Base-by-base conservation (phyloP, 2,888 invertebrate species). In the Rhodophaea formosa region DNA sequence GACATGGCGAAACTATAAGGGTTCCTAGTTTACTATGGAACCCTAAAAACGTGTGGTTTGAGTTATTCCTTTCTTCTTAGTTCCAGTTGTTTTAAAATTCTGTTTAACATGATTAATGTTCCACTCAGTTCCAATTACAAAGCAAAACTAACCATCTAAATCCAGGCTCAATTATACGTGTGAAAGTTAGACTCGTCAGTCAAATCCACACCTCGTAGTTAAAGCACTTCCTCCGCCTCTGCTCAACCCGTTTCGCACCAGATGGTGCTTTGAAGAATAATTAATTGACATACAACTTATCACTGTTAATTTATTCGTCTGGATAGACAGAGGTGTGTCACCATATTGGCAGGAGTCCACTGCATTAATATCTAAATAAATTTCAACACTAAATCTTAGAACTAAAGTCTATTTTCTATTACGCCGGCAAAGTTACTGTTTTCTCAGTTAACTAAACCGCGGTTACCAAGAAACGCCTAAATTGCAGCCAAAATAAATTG, bases 201-300 rank as follows among this genome's bases (percentile, higher is more conserved):
- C 39, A 55, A 45, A 55, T 55, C 45, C 54, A 45, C 54, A 45
- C 32, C 14, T 54, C 54, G 10, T 43, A 53, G 47, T 49, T 49
- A 49, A 46, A n/a, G 23, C 64, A 74, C 77, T 84, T 88, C 86
- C 84, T 84, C 5, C 5, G 23, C 23, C 72, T 72, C 73, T 64
- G 47, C 74, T 71, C 76, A 70, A 70, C 73, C 72, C 72, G 69
- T 72, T 71, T 77, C 77, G 70, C 77, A 81, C 88, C 89, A 91
- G 84, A 86, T 90, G 89, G 85, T 77, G 81, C 90, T 90, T 91
- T 89, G 90, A 90, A 89, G 90, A 89, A 88, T 90, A 88, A 90
- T 89, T 89, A 90, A 91, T 90, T 91, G 90, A 86, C 90, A 84
- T 82, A 87, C 86, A 80, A 90, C 91, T 89, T 90, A 91, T 91